Base-by-base conservation (phyloP, 2,888 invertebrate genomes). In the Mythimna albipuncta region DNA sequence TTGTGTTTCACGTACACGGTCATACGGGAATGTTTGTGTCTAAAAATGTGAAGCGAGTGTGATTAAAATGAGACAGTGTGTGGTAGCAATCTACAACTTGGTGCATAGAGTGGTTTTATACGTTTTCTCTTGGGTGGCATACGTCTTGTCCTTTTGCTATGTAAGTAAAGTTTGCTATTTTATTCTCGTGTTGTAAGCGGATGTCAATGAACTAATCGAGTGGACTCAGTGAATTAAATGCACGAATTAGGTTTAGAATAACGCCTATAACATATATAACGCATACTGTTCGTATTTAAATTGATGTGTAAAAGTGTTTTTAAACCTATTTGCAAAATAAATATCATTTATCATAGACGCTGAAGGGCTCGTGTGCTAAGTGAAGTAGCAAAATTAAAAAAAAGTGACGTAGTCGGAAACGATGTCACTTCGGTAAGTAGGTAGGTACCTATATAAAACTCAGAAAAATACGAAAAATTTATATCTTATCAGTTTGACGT, bases 61-160 rank as follows among this genome's bases (percentile, higher is more conserved):
- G 79, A 58, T 72, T 87, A 93, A 85, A 89, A 93, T 94, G 92
- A 91, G 89, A 89, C 82, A 84, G 72, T 88, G 88, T 75, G 82
- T 88, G 85, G 88, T 77, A 44, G 59, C 88, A 54, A 77, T 94
- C 77, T 79, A 71, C 67, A 90, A 90, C 68, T 91, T 91, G 81
- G 82, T 81, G 41, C 81, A 88, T 68, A 79, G 91, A 63, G 68
- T 94, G 64, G 82, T 82, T 64, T 90, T 91, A 63, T 92, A 90
- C 65, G 21, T 93, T 52, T 81, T 85, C 11, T 88, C 91, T 32
- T 89, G 87, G 67, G 82, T 87, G 50, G 26, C 81, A 2, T 80
- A 90, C 50, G 16, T 93, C 80, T 91, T 88, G 61, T 92, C 87
- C 75, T 93, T 91, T 74, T 93, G 87, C 85, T 83, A 85, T 88